Evolutionary conservation across 2,113 vertebrate genomes (phyloP), one percentile per base, ranked within the genome.

Genomic region (Garra rufa): DNA sequence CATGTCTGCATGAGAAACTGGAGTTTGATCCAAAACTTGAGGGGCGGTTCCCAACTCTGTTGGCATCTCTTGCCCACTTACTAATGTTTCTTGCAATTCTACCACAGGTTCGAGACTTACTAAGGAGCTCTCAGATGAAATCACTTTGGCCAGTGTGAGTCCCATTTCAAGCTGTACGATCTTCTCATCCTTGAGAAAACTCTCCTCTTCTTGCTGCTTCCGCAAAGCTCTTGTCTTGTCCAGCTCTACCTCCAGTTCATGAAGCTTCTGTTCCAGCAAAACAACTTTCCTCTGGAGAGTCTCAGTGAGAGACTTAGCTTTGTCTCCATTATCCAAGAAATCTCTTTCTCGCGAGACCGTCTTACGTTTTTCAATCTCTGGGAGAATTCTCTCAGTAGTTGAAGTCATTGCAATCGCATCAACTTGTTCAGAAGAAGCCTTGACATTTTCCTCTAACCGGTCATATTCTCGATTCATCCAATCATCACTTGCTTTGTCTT

Each of bases 261-360:
- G 92, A 85, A 99, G 91, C 82, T 95, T 94, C 76, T 96, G 93
- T 90, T 98, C 95, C 50, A 99, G 89, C n/a, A 77, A 89, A 0
- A 90, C 90, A 24, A 98, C 88, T 88, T 95, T 97, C 80, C 92
- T 95, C 87, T 95, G 95, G 87, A 98, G 94, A 0, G 85, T 89
- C 0, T 91, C 89, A 0, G 90, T 89, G 0, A 91, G 70, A 0
- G 92, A 86, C 30, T 94, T 93, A 3, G 93, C 91, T 80, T 92
- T 88, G 63, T 94, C 92, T 89, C 90, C 81, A 28, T 83, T 55
- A 24, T 83, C 85, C n/a, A 65, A 82, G 19, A 55, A 11, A 70
- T 83, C 61, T 77, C 15, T 76, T 19, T 38, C 63, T n/a, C 24
- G 44, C 10, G 10, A 48, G 19, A 67, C 48, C 3, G 2, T 76